phyloP scores from a whole-genome alignment of 2,113 vertebrate genomes.

The Ivindomyrus marchei region DNA sequence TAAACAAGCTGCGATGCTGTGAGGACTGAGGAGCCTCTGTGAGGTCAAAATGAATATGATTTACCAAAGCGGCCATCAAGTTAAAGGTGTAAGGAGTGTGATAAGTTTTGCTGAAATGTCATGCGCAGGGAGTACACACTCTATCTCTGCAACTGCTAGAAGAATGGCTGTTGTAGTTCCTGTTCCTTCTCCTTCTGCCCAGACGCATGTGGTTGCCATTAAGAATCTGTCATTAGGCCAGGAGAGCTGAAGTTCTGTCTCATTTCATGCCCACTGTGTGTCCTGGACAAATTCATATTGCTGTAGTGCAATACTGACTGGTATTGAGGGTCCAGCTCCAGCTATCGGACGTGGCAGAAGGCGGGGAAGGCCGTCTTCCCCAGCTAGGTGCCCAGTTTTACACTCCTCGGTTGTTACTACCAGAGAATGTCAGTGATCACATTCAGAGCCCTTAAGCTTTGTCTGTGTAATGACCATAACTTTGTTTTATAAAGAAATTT shows the following conservation, averaged over 20 bases:
- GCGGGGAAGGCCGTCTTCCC: background rate
- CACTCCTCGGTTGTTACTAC: background rate
- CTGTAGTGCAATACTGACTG: no score
- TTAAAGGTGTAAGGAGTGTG: background rate
- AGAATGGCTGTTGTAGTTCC: conserved; percentile 56
- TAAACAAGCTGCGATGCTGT: background rate
- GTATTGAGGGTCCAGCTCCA: background rate
- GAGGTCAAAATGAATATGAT: conserved; percentile 15
- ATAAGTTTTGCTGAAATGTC: background rate
- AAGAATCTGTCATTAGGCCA: conserved; percentile 50
- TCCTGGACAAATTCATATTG: background rate
- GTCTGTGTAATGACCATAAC: background rate
- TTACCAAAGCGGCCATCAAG: conserved; percentile 21
- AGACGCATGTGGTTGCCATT: conserved; percentile 57
- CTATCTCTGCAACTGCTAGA: conserved; percentile 74
- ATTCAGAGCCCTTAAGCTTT: background rate
- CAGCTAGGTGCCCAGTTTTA: conserved; percentile 2
- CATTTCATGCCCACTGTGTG: conserved; percentile 6
- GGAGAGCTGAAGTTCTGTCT: conserved; percentile 39
- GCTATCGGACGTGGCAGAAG: background rate
- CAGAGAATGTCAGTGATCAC: conserved; percentile 15
- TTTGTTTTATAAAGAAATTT: conserved; percentile 13
- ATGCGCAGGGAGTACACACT: conserved; percentile 22
- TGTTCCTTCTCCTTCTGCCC: conserved; percentile 53
- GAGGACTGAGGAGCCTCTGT: conserved; percentile 11